Conservation (phyloP, 1,140 invertebrate genomes). For the Diorhabda elongata region DNA sequence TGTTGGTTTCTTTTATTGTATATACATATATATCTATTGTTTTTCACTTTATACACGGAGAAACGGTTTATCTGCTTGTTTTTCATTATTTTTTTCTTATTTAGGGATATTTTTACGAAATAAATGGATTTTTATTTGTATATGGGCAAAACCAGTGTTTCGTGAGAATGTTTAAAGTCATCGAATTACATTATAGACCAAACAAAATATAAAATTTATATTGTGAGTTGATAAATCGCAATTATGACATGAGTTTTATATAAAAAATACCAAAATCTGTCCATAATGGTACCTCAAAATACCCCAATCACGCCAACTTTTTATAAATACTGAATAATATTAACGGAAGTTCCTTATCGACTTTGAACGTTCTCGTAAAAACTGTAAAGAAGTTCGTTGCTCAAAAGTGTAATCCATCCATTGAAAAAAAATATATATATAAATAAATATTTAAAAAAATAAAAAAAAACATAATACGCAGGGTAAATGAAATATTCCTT, state of each 20-base stretch:
- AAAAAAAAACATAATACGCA: conserved; percentile 37
- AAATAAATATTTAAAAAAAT: conserved; percentile 8
- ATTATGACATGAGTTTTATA: too few relatives aligned
- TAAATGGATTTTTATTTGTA: conserved; percentile 15
- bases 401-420: conserved; percentile 48
- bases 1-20: conserved; percentile 15
- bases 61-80: background rate
- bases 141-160: conserved; percentile 9
- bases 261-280: too few relatives aligned
- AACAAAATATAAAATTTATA: too few relatives aligned
- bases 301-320: too few relatives aligned
- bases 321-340: too few relatives aligned
- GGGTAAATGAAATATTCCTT: conserved; percentile 43
- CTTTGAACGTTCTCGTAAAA: conserved; percentile 6
- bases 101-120: conserved; percentile 12
- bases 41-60: background rate
- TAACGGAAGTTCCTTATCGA: too few relatives aligned
- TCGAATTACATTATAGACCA: too few relatives aligned
- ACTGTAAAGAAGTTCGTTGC: conserved; percentile 39
- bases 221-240: too few relatives aligned
- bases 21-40: background rate
- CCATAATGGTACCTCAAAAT: too few relatives aligned
- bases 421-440: conserved; percentile 26
- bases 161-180: conserved; percentile 1
- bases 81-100: background rate